Evolutionary conservation across 92 coral and sea anemone species (phyloP), one percentile per base, ranked within the genome.

Genomic region (Heteractis magnifica): DNA sequence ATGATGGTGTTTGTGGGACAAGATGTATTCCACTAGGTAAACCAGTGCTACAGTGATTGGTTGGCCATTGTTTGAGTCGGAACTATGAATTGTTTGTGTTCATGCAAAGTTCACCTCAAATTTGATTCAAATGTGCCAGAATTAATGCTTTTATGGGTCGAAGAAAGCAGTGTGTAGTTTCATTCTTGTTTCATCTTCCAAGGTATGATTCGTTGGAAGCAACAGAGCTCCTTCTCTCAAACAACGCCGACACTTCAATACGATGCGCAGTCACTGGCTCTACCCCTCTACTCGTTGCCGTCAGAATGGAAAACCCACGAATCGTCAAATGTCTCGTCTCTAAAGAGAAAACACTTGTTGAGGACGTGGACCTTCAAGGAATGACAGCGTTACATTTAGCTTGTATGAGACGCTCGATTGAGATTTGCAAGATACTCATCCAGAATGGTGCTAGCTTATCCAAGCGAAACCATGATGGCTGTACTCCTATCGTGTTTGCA

Each of bases 321-420:
- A 82, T 87, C 65, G 80, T 88, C 20, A 58, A 81, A 56, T 62
- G 83, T 23, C 90, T 93, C 26, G 70, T 93, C 10, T 59, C 65
- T 1, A 90, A 84, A 11, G 72, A 79, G 51, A 51, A 49, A 12
- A 34, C 81, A 51, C 74, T 85, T 2, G 58, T 88, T 48, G 84
- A 93, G 48, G 90, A 89, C 5, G 72, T 74, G 12, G 91, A 93
- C 82, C 77, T 75, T 68, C 89, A 88, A 41, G 93, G 86, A 51
- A 80, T 86, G 83, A 88, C 94, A 23, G 90, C 97, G 55, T 86
- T 93, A 26, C 97, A 93, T 62, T 56, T 84, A 73, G 94, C 94
- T 1, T 78, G 88, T 12, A 74, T 60, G 56, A 86, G 88, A 52
- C 94, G 94, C 20, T 85, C 84, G 70, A 82, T 49, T 73, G 82